Evolutionary conservation across 2,113 vertebrate genomes (phyloP).

Genomic region (Rhea pennata): DNA sequence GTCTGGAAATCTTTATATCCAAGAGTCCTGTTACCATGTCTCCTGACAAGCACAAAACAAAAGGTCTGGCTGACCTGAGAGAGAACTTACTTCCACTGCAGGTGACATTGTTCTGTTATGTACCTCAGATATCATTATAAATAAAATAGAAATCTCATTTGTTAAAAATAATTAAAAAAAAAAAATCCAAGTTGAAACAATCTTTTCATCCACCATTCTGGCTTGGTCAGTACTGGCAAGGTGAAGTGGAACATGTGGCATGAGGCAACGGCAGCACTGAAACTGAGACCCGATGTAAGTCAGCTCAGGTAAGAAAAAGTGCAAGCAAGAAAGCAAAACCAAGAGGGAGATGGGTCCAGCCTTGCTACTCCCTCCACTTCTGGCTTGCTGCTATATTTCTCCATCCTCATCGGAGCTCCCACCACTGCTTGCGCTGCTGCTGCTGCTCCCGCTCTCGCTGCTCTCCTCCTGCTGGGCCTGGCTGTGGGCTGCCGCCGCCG

Average conservation of each 20-base stretch:
- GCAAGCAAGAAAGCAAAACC: background rate
- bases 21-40: background rate
- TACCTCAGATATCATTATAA: conserved; percentile 68
- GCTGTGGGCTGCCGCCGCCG: conserved; percentile 72
- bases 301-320: background rate
- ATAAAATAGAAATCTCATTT: conserved; percentile 64
- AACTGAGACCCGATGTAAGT: background rate
- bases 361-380: background rate
- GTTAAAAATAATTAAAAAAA: background rate
- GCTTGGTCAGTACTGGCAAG: conserved; percentile 55
- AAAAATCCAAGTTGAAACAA: conserved; percentile 42
- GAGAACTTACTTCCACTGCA: conserved; percentile 73
- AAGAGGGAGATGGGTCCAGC: conserved; percentile 38
- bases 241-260: background rate
- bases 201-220: conserved; percentile 14
- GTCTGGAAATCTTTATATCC: background rate
- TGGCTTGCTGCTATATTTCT: conserved; percentile 69
- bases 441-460: conserved; percentile 35
- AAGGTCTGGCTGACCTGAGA: conserved; percentile 45
- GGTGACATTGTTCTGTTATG: conserved; percentile 52
- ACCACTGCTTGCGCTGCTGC: conserved; percentile 78
- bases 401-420: conserved; percentile 78
- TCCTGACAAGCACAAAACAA: conserved; percentile 30
- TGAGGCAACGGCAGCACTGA: conserved; percentile 37
- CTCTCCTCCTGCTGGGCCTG: conserved; percentile 73